These are phyloP conservation scores for Ptilorrhoa leucosticta DNA, from an alignment of 2,113 vertebrate genomes.

Conservation along the genomic window DNA sequence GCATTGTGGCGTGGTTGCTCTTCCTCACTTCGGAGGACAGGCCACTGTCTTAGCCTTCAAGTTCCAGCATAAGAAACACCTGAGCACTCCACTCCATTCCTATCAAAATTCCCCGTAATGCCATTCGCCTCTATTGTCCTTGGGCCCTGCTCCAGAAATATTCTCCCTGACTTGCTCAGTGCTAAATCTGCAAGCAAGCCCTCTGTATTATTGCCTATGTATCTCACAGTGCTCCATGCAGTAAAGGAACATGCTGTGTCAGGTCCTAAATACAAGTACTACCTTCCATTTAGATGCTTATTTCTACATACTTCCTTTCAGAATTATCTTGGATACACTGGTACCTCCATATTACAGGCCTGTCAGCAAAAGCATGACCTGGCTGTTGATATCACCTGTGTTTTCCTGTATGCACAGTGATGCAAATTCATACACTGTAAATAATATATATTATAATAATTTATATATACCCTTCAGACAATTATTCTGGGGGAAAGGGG, in stretches of 20 bases:
- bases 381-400: background rate
- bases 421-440: slow-evolving; percentile 57
- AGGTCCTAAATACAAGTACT: background rate
- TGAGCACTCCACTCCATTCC: background rate
- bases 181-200: background rate
- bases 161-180: background rate
- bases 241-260: background rate
- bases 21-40: background rate
- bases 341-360: background rate
- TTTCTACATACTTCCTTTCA: background rate
- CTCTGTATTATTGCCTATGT: background rate
- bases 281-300: background rate
- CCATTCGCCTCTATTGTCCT: background rate
- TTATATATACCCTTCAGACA: slow-evolving; percentile 70
- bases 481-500: slow-evolving; percentile 14
- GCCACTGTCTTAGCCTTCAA: background rate
- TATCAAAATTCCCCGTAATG: background rate
- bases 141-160: background rate
- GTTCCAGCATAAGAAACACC: background rate
- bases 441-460: slow-evolving; percentile 69
- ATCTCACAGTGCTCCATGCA: background rate
- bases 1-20: background rate
- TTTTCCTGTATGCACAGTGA: slow-evolving; percentile 52
- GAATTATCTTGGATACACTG: background rate
- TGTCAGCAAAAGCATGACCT: background rate